Evolutionary conservation across 2,888 invertebrate species (phyloP).

Genomic region (Yponomeuta sedellus): DNA sequence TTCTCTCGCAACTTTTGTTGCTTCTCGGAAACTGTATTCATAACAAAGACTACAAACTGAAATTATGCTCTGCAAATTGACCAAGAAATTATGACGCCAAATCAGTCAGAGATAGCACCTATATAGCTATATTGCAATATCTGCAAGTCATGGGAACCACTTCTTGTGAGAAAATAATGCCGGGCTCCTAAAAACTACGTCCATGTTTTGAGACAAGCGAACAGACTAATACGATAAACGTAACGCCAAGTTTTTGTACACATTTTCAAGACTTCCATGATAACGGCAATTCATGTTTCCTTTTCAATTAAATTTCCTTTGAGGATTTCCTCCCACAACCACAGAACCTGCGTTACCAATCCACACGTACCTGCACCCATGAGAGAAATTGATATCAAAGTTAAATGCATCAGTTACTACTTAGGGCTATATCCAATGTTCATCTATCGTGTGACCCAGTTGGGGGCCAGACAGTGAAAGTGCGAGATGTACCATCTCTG

Average conservation of each 20-base stretch:
- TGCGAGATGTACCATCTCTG: constrained; percentile 47
- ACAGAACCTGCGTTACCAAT: not conserved
- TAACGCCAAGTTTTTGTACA: too few relatives aligned
- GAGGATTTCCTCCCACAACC: not conserved
- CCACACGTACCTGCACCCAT: not conserved
- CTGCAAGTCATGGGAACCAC: too few relatives aligned
- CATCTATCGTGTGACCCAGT: constrained; percentile 48
- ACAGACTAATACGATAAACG: too few relatives aligned
- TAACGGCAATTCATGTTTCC: too few relatives aligned
- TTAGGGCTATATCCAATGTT: constrained; percentile 25
- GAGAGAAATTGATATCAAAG: not conserved
- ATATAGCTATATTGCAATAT: not conserved
- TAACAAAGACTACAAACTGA: not conserved
- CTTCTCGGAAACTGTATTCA: not conserved
- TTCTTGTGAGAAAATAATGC: too few relatives aligned
- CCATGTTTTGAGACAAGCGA: too few relatives aligned
- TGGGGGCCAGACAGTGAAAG: constrained; percentile 57
- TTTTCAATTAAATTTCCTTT: too few relatives aligned
- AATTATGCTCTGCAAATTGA: not conserved
- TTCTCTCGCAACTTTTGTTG: constrained; percentile 21
- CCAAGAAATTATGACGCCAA: not conserved
- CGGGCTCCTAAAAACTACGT: too few relatives aligned
- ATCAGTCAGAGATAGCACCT: not conserved
- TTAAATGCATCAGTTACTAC: constrained; percentile 19
- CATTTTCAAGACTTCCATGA: too few relatives aligned